Conservation (phyloP, 2,888 invertebrate species). For the Matsumyia berberina region DNA sequence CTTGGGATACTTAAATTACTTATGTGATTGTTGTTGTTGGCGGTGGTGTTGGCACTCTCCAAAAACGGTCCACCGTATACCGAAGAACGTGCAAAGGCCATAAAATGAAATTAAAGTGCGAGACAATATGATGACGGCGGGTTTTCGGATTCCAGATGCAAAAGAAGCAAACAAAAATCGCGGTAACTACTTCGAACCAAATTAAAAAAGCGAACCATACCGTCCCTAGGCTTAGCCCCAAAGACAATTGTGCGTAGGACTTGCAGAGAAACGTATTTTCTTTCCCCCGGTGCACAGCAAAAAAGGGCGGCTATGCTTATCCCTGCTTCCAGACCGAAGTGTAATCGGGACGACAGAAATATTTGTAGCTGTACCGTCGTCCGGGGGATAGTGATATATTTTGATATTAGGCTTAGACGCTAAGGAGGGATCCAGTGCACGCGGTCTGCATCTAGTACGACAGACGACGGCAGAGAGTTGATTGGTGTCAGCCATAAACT, state of each 20-base stretch:
- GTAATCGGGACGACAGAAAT: conserved; percentile 56
- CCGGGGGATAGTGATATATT: conserved; percentile 68
- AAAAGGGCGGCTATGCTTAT: conserved; percentile 70
- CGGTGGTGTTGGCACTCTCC: conserved; percentile 32
- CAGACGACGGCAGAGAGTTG: conserved; percentile 78
- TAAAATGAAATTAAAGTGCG: conserved; percentile 77
- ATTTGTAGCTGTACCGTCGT: conserved; percentile 26
- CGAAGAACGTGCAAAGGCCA: conserved; percentile 69
- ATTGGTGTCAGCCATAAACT: conserved; percentile 80
- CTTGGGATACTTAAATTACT: conserved; percentile 70
- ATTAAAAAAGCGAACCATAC: conserved; percentile 58
- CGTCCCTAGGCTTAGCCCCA: conserved; percentile 43
- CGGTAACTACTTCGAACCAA: conserved; percentile 42
- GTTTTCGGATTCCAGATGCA: conserved; percentile 32
- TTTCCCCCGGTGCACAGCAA: conserved; percentile 1
- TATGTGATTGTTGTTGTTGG: conserved; percentile 22
- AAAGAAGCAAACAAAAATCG: conserved; percentile 26
- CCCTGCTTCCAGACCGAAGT: conserved; percentile 46
- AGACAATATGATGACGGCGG: conserved; percentile 69
- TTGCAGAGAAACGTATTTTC: conserved; percentile 20
- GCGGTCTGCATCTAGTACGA: conserved; percentile 37
- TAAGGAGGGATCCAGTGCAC: conserved; percentile 42
- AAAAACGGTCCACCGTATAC: conserved; percentile 14
- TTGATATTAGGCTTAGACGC: conserved; percentile 73
- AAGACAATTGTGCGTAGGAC: conserved; percentile 76